Conservation (phyloP, 23 tunicate genomes). For the Styela clava region DNA sequence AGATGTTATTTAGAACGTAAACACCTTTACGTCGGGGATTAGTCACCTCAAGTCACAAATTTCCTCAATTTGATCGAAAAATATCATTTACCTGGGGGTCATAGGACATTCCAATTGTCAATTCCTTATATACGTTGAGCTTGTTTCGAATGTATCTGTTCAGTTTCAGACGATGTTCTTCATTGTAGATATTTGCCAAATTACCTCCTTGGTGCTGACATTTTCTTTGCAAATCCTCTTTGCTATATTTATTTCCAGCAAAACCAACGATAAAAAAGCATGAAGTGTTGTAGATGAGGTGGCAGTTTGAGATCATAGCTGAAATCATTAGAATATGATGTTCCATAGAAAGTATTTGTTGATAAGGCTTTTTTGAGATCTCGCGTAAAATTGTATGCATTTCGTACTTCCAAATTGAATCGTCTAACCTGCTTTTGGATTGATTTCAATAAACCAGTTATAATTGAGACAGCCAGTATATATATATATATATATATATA, state of each 20-base stretch:
- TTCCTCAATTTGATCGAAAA: too few species aligned
- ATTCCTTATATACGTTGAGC: neutral
- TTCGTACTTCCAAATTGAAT: too few species aligned
- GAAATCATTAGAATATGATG: neutral
- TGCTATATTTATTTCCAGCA: neutral
- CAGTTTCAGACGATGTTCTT: neutral
- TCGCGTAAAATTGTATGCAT: too few species aligned
- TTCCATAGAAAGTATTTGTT: too few species aligned
- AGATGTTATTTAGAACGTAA: too few species aligned
- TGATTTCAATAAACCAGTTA: too few species aligned
- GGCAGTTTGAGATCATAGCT: neutral
- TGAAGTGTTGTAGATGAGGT: neutral
- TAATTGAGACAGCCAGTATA: too few species aligned
- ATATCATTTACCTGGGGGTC: neutral
- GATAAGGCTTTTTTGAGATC: too few species aligned
- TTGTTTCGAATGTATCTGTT: neutral
- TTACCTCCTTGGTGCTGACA: neutral
- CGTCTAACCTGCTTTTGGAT: too few species aligned
- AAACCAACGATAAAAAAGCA: neutral
- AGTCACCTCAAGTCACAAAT: too few species aligned
- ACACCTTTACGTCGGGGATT: too few species aligned
- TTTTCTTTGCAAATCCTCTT: neutral
- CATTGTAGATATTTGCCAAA: neutral
- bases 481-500: too few species aligned
- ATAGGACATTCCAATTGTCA: neutral